Evolutionary conservation across 2,113 vertebrate genomes (phyloP).

Genomic region (Willisornis vidua): DNA sequence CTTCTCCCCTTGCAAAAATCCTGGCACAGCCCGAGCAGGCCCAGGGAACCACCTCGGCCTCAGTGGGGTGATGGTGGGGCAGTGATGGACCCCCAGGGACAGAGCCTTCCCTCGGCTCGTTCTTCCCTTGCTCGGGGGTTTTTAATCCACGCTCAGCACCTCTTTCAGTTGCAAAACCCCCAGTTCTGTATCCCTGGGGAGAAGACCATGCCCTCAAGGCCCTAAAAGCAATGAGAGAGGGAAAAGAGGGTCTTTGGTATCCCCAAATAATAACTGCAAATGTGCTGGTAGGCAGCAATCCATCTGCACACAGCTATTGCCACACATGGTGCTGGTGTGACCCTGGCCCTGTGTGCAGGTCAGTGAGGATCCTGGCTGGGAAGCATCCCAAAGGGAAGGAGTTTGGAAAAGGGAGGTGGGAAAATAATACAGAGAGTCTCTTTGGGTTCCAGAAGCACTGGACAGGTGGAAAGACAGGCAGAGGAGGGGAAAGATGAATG

Average conservation of each 20-base stretch:
- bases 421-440: background rate
- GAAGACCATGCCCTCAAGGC: accelerated
- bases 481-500: accelerated
- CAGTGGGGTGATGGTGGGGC: background rate
- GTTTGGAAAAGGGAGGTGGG: background rate
- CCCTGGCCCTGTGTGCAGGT: background rate
- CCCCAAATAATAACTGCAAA: no score
- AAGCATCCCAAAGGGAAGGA: background rate
- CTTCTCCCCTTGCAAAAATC: background rate
- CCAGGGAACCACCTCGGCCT: accelerated
- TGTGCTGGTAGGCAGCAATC: background rate
- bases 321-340: accelerated
- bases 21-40: accelerated
- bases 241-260: background rate
- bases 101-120: accelerated
- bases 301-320: background rate
- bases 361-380: accelerated
- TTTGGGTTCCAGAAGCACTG: background rate
- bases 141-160: background rate
- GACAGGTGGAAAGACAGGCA: background rate
- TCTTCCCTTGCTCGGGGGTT: background rate
- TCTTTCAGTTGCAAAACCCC: background rate
- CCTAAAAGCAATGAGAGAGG: background rate
- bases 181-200: background rate
- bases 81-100: accelerated